These are phyloP conservation scores for Procambarus virginalis DNA, from an alignment of 1,140 invertebrate species.

Conservation along the genomic window DNA sequence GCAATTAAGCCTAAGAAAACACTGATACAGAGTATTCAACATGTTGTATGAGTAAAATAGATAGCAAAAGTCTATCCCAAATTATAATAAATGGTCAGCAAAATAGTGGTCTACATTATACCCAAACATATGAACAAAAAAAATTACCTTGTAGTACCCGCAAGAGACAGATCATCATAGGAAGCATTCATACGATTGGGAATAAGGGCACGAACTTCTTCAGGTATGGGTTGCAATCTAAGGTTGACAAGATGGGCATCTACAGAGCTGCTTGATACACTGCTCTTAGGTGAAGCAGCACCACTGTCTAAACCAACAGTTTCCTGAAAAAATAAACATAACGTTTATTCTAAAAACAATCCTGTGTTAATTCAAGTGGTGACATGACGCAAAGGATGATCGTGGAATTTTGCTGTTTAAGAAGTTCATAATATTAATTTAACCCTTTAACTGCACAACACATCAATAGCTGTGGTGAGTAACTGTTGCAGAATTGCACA, in stretches of 20 bases:
- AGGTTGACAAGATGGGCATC: conserved; percentile 67
- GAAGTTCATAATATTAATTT: no score
- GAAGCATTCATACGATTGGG: conserved; percentile 50
- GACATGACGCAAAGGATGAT: no score
- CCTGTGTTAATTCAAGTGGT: no score
- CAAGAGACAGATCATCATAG: conserved; percentile 61
- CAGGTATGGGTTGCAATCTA: conserved; percentile 68
- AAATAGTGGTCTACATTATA: not conserved
- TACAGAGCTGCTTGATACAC: conserved; percentile 69
- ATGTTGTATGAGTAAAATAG: no score
- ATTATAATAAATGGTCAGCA: not conserved
- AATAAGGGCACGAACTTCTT: conserved; percentile 57
- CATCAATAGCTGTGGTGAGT: no score
- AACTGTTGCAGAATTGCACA: no score
- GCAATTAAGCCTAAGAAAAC: no score
- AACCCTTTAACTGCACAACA: no score
- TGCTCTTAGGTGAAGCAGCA: conserved; percentile 69
- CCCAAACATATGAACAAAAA: not conserved
- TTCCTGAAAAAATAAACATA: conserved; percentile 24
- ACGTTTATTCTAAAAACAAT: no score
- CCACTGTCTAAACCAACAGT: conserved; percentile 67
- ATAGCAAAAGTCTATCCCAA: no score
- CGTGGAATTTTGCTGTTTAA: no score
- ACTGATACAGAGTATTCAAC: no score
- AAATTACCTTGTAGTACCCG: conserved; percentile 57